Evolutionary conservation across 2,113 vertebrate species (phyloP).

Genomic region (Oxyura jamaicensis): DNA sequence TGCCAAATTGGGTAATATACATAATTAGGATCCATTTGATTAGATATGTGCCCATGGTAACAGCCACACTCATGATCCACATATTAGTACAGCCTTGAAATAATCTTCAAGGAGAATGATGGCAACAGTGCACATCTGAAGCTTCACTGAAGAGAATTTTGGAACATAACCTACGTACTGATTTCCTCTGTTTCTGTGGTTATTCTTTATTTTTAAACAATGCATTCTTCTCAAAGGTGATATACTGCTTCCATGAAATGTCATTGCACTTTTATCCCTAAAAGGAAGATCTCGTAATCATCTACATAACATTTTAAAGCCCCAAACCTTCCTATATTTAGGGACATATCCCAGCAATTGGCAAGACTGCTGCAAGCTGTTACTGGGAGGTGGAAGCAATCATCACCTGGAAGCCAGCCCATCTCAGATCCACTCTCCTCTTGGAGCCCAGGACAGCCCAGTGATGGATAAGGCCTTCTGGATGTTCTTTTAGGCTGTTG

Average conservation of each 20-base stretch:
- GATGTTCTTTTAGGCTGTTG: background rate
- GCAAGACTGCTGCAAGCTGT: constrained; percentile 31
- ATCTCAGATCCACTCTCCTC: background rate
- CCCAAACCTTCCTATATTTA: constrained; percentile 41
- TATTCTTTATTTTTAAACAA: background rate
- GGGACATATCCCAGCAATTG: background rate
- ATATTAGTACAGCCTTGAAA: constrained; percentile 15
- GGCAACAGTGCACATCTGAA: background rate
- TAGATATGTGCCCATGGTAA: constrained; percentile 53
- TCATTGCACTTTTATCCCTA: constrained; percentile 3
- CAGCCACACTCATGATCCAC: constrained; percentile 3
- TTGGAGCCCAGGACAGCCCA: background rate
- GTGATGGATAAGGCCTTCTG: background rate
- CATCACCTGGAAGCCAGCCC: constrained; percentile 36
- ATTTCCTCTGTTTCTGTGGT: background rate
- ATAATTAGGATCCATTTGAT: constrained; percentile 55
- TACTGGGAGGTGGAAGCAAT: background rate
- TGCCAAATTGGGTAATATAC: constrained; percentile 50
- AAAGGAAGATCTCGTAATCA: constrained; percentile 24
- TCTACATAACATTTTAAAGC: background rate
- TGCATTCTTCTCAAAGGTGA: background rate
- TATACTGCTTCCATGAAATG: background rate
- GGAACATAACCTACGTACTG: background rate
- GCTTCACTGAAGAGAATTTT: background rate
- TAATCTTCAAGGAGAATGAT: background rate